These are phyloP conservation scores for Phthorimaea operculella DNA, from an alignment of 1,140 invertebrate species.

Conservation along the genomic window DNA sequence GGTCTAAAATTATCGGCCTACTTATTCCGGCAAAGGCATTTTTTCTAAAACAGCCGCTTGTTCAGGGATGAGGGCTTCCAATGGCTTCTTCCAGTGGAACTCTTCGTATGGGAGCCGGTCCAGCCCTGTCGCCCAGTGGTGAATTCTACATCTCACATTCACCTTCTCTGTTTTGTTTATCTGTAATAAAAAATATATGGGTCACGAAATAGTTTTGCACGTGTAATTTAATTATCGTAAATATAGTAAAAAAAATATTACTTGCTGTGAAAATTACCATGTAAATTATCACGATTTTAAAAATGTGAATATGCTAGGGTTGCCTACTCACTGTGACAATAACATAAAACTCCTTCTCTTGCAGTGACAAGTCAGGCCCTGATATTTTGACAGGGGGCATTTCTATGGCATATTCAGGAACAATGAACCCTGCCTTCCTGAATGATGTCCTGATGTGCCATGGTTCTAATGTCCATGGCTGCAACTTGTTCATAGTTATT, in stretches of 20 bases:
- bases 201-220: no score
- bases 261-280: no score
- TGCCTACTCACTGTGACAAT: constrained; percentile 79
- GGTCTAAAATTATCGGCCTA: neutral
- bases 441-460: constrained; percentile 83
- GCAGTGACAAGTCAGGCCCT: constrained; percentile 80
- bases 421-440: constrained; percentile 73
- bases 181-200: constrained; percentile 24
- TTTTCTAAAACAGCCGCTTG: constrained; percentile 49
- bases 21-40: constrained; percentile 33
- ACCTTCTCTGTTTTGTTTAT: constrained; percentile 73
- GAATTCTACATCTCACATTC: constrained; percentile 75
- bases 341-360: constrained; percentile 85
- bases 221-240: no score
- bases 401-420: constrained; percentile 77
- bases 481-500: constrained; percentile 80
- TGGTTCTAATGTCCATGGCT: constrained; percentile 83
- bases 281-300: no score
- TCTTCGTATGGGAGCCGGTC: constrained; percentile 68
- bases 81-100: constrained; percentile 68
- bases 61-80: constrained; percentile 65
- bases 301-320: no score
- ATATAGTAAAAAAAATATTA: no score
- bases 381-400: constrained; percentile 78
- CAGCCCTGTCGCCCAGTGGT: constrained; percentile 75